These are phyloP conservation scores for Leptothorax acervorum DNA, from an alignment of 2,888 invertebrate species.

Conservation along the genomic window DNA sequence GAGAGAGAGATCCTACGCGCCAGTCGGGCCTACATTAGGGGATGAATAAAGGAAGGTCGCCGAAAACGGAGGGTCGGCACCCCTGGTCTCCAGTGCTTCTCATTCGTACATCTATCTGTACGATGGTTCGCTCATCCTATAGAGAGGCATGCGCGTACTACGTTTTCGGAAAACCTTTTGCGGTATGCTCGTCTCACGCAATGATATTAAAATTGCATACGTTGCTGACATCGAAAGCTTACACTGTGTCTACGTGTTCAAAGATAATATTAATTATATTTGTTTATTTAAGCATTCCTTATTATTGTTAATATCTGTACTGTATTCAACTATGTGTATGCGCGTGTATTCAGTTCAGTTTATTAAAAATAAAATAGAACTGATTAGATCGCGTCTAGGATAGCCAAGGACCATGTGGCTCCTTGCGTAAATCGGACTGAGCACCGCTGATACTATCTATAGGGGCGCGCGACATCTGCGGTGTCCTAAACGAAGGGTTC, in stretches of 20 bases:
- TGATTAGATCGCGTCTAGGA: neutral
- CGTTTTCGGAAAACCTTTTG: neutral
- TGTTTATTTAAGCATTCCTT: neutral
- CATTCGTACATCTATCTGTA: neutral
- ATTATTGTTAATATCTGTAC: neutral
- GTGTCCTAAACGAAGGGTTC: conserved; percentile 73
- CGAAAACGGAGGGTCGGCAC: conserved; percentile 68
- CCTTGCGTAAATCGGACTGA: conserved; percentile 52
- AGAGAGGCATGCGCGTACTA: neutral
- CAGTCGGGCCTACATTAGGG: conserved; percentile 76
- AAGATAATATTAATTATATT: neutral
- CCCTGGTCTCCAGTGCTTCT: conserved; percentile 54
- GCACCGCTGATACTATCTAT: conserved; percentile 67
- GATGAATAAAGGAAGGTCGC: conserved; percentile 78
- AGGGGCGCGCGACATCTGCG: conserved; percentile 73
- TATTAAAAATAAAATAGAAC: neutral
- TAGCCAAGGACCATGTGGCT: conserved; percentile 51
- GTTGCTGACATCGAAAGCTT: neutral
- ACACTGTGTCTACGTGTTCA: neutral
- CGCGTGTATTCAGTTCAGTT: neutral
- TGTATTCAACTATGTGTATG: neutral
- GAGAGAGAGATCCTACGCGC: conserved; percentile 55
- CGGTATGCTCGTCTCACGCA: neutral
- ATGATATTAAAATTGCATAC: neutral
- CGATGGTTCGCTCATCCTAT: neutral